Evolutionary conservation across 2,888 invertebrate species (phyloP), one percentile per base, ranked within the genome.

Genomic region (Trissonchulus latispiculum): DNA sequence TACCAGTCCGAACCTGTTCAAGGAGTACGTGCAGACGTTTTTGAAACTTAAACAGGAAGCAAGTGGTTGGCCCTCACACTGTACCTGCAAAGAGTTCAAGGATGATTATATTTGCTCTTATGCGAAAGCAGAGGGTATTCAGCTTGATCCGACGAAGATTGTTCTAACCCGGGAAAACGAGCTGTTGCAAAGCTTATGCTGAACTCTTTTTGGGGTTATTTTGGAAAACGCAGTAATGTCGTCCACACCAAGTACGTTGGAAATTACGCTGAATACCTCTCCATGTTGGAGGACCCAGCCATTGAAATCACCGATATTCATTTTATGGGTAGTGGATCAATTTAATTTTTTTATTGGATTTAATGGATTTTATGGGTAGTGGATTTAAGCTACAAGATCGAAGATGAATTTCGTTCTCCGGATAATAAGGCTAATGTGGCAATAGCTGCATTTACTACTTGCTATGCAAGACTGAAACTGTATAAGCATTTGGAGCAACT

Each of bases 361-460:
- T n/a, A n/a, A n/a, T n/a, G n/a, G n/a, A n/a, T n/a, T n/a, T n/a
- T n/a, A n/a, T n/a, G n/a, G n/a, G n/a, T 64, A 35, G 33, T 64
- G 66, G 29, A 32, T 32, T 18, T n/a, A 64, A 64, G 33, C 66
- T 64, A 64, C 29, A 64, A 64, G 66, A 18, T 64, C 8, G 33
- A 64, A 29, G 8, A 29, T 18, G 66, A 64, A 64, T 8, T 29
- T 8, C 32, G 33, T 18, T 18, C 29, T 18, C 66, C 66, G 18
- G 66, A 31, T 8, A 8, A 31, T 8, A 32, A 32, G 0, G 68
- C 71, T n/a, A 83, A 81, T 74, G 77, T 80, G 0, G 78, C 80
- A 15, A 78, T 85, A 2, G 84, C 83, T 0, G 79, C 80, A 0
- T 84, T 81, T 69, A 82, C 82, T 0, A 84, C 83, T 0, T 74